These are phyloP conservation scores for Nephrocerus scutellatus DNA, from an alignment of 2,888 invertebrate genomes.

Conservation along the genomic window DNA sequence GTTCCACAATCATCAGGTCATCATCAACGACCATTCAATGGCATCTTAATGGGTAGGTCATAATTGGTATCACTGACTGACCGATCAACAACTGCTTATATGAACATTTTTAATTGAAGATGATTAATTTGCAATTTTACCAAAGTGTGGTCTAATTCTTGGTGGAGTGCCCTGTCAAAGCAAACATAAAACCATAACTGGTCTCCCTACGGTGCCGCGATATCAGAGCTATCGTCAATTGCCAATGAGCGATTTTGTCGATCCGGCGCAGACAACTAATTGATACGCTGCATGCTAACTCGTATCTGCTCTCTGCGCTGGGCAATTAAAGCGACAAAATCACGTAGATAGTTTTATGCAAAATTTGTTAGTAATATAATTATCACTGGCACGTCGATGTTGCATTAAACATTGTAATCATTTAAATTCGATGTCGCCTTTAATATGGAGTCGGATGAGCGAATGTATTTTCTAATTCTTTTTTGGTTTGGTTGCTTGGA, in stretches of 20 bases:
- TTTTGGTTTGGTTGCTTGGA: too few species aligned
- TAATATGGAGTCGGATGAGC: slow-evolving; percentile 15
- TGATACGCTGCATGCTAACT: not conserved
- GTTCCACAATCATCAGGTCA: too few species aligned
- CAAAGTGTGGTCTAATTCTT: not conserved
- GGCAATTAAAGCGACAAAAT: too few species aligned
- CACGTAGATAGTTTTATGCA: too few species aligned
- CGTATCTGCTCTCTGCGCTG: not conserved
- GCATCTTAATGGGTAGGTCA: too few species aligned
- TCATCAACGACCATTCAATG: too few species aligned
- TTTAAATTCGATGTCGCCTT: slow-evolving; percentile 8
- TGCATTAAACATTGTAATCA: slow-evolving; percentile 3
- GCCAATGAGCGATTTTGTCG: not conserved
- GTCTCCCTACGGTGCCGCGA: not conserved
- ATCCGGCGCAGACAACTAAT: not conserved
- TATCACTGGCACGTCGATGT: slow-evolving; percentile 3
- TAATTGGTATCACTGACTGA: too few species aligned
- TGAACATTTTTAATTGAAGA: too few species aligned
- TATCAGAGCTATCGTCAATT: not conserved
- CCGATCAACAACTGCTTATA: too few species aligned
- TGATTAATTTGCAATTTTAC: too few species aligned
- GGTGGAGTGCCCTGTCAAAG: not conserved
- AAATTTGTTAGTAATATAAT: not conserved
- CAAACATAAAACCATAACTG: not conserved
- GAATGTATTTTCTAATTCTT: slow-evolving; percentile 7